These are phyloP conservation scores for Gallinago media DNA, from an alignment of 2,113 vertebrate genomes.

Conservation along the genomic window DNA sequence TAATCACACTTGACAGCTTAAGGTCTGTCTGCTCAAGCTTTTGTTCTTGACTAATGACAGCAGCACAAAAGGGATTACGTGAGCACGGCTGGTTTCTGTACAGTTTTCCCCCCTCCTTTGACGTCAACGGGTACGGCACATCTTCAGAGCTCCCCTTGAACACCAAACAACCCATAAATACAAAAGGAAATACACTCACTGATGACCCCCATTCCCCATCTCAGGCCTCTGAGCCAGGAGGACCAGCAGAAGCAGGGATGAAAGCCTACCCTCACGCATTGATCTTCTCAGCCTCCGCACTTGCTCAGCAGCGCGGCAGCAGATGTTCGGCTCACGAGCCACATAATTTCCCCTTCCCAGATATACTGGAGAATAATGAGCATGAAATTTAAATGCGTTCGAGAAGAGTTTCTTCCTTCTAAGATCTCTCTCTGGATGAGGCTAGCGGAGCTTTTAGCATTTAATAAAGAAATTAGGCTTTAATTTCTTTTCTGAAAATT, in stretches of 20 bases:
- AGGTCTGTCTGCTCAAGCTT: background rate
- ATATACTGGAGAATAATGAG: background rate
- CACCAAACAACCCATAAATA: background rate
- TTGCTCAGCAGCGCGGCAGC: background rate
- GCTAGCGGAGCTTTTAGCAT: background rate
- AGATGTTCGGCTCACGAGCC: background rate
- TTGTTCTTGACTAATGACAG: background rate
- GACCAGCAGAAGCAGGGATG: background rate
- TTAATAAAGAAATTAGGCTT: background rate
- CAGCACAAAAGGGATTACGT: background rate
- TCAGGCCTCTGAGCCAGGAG: background rate
- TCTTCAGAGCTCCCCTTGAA: background rate
- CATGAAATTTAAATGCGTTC: background rate
- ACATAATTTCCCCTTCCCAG: background rate
- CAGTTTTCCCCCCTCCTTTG: background rate
- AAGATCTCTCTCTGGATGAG: background rate
- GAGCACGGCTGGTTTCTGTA: background rate
- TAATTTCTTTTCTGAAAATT: background rate
- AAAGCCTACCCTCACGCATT: background rate
- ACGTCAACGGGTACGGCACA: background rate
- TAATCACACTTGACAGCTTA: background rate
- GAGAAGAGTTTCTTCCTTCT: background rate
- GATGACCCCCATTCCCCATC: accelerated
- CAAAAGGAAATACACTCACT: background rate
- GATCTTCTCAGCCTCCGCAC: background rate